Evolutionary conservation across 2,797 vertebrate species (phyloP), one percentile per base, ranked within the genome.

Genomic region (Notoglanidium macrostoma): DNA sequence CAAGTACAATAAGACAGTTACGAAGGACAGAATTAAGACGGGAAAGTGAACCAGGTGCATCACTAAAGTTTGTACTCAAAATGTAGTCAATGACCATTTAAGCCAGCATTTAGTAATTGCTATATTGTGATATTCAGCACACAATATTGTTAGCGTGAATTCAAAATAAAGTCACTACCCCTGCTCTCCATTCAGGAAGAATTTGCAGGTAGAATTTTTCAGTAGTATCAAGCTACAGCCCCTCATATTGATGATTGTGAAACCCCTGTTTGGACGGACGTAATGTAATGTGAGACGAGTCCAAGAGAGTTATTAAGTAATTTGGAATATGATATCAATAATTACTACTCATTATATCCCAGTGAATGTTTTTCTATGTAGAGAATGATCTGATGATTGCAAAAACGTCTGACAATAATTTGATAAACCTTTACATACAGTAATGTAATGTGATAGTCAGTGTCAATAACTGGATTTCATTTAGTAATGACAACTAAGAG

Each of bases 41-140:
- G 57, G 29, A 74, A 54, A 44, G 12, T n/a, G 3, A 82, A 26
- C 49, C n/a, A 85, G 15, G 76, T 86, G 35, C 55, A 80, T 70
- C 73, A 78, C 21, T 78, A 26, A 79, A 70, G 77, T 23, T 44
- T 2, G 17, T 29, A 21, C 0, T 29, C n/a, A 51, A 82, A 61
- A 80, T 76, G 4, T 2, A 49, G 9, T 82, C 21, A 46, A 11
- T 61, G 6, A n/a, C 15, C 40, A 46, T 14, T 65, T 21, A 46
- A 49, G 15, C 44, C 79, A 81, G 79, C 23, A 46, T 12, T n/a
- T 11, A 57, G 23, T 23, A 79, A 59, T 6, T 32, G 4, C 54
- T 35, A 59, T 40, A 61, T 8, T 59, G 76, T 61, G 15, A 46
- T 63, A 63, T 10, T 46, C 5, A 80, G n/a, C 35, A 40, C 19